These are phyloP conservation scores for human (Homo sapiens) DNA, from an alignment of 2,113 vertebrate species.

Conservation along the genomic window GRCh38 chr4:108357001-108357500, in stretches of 20 bases:
- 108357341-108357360: not conserved
- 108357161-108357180: not conserved
- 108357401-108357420: no score
- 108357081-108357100: not conserved
- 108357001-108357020: not conserved
- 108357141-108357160: not conserved
- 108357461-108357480: not conserved
- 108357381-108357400: not conserved
- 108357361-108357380: not conserved
- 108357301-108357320: not conserved
- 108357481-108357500: not conserved
- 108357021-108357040: not conserved
- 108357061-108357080: not conserved
- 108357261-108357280: not conserved
- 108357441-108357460: not conserved
- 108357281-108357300: conserved; percentile 31
- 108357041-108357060: not conserved
- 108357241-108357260: conserved; percentile 1
- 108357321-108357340: not conserved
- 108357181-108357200: not conserved
- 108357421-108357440: no score
- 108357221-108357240: not conserved
- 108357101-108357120: conserved; percentile 1
- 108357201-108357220: not conserved
- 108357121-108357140: not conserved